Conservation (phyloP, 2,113 vertebrate genomes). For the Nothoprocta pentlandii region DNA sequence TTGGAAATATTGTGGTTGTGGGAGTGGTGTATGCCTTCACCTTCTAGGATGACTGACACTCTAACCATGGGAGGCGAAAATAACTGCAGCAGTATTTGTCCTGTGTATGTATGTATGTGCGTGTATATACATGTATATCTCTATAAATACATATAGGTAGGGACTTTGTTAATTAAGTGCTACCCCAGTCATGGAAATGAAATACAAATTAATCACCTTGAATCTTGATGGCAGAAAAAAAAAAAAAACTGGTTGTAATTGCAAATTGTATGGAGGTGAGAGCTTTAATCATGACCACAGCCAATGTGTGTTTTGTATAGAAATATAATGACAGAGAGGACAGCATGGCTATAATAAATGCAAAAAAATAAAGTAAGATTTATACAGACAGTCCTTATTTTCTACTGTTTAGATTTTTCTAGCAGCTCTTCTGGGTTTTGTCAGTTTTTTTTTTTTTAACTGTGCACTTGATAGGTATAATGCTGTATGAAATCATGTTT, state of each 20-base stretch:
- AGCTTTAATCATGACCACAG: background rate
- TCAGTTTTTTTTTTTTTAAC: background rate
- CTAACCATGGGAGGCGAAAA: background rate
- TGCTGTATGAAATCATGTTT: background rate
- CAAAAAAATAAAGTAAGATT: constrained; percentile 13
- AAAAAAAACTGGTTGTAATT: background rate
- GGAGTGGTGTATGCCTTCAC: constrained; percentile 97
- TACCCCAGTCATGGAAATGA: background rate
- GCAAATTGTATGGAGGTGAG: background rate
- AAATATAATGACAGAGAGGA: constrained; percentile 3
- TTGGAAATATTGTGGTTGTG: constrained; percentile 98
- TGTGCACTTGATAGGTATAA: background rate
- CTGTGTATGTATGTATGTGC: constrained; percentile 14
- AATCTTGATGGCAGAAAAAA: background rate
- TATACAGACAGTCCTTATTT: constrained; percentile 59
- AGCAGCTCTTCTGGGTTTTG: constrained; percentile 4
- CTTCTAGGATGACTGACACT: constrained; percentile 83
- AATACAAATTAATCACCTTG: background rate
- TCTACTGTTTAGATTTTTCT: constrained; percentile 59
- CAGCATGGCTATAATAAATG: background rate
- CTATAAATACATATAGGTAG: constrained; percentile 61
- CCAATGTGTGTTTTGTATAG: constrained; percentile 19
- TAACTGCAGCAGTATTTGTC: background rate
- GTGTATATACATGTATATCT: constrained; percentile 65
- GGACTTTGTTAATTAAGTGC: constrained; percentile 15